Base-by-base conservation (phyloP, 2,797 vertebrate genomes). In the Prunella strophiata region DNA sequence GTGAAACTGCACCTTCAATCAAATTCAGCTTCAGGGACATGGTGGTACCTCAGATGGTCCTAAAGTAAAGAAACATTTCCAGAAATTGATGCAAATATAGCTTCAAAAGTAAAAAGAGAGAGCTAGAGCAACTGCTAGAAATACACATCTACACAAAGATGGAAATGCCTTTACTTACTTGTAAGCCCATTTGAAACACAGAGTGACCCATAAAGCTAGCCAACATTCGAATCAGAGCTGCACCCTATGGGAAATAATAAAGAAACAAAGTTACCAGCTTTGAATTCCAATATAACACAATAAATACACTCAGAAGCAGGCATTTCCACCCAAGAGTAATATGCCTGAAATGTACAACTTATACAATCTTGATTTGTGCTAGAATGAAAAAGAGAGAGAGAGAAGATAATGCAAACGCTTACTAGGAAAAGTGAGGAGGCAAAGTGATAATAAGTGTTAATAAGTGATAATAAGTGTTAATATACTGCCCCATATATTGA, bases 211-310 rank as follows among this genome's bases (percentile, higher is more conserved):
- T 99, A 97, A 99, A 99, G 95, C 99, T 99, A 67, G 99, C 99
- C 98, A 99, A 89, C 99, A 99, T 99, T 97, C 99, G 98, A 98
- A 99, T 99, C 96, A 99, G 97, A 78, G 99, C 99, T 40, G 99
- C 99, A 87, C 99, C 99, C 99, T 99, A 75, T 30, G 59, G 88
- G 88, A 91, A 94, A 97, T 15, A 96, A 96, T 22, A 96, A 42
- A 97, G 54, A 89, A 95, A 88, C 72, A 91, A 93, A 48, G 72
- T 93, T 83, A 93, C 5, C 5, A 2, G 3, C 50, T 91, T 55
- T 79, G 61, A 29, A 65, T 16, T 30, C 30, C 61, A 85, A 9
- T n/a, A 50, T 19, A 71, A 76, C 18, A 75, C 13, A 76, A 16
- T 27, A 91, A 77, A 36, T 93, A 34, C 10, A 75, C 47, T 19